These are phyloP conservation scores for Chanos chanos DNA, from an alignment of 2,797 vertebrate genomes.

Conservation along the genomic window DNA sequence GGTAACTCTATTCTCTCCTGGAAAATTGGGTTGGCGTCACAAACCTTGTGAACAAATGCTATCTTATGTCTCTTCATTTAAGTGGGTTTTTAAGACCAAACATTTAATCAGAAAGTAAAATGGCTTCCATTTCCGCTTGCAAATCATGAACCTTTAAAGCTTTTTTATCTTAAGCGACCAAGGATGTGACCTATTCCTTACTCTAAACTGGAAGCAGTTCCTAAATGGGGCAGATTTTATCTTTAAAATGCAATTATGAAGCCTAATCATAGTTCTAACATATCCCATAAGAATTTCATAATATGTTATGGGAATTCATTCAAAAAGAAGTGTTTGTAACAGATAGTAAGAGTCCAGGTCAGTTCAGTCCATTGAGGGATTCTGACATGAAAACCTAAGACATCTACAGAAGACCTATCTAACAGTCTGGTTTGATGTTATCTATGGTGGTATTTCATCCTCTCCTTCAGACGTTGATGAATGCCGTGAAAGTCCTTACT, in stretches of 20 bases:
- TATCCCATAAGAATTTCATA: too few relatives aligned
- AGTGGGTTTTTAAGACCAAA: not conserved
- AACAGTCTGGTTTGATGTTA: not conserved
- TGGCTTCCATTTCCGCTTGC: not conserved
- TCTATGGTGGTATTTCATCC: too few relatives aligned
- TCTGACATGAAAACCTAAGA: too few relatives aligned
- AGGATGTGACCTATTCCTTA: not conserved
- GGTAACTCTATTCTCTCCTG: not conserved
- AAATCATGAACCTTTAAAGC: not conserved
- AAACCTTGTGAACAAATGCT: not conserved
- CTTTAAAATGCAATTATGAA: not conserved
- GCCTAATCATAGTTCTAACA: constrained; percentile 1
- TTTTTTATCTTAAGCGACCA: not conserved
- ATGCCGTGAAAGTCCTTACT: constrained; percentile 74
- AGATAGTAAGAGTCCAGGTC: too few relatives aligned
- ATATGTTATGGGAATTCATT: too few relatives aligned
- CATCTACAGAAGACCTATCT: too few relatives aligned
- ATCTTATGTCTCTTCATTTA: not conserved
- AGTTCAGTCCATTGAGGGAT: too few relatives aligned
- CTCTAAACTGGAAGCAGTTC: not conserved
- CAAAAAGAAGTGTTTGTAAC: too few relatives aligned
- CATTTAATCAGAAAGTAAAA: not conserved
- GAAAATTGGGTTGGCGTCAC: not conserved
- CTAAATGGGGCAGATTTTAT: not conserved
- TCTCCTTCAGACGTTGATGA: constrained; percentile 87